These are phyloP conservation scores for Micropterix aruncella DNA, from an alignment of 2,888 invertebrate species.

Conservation along the genomic window DNA sequence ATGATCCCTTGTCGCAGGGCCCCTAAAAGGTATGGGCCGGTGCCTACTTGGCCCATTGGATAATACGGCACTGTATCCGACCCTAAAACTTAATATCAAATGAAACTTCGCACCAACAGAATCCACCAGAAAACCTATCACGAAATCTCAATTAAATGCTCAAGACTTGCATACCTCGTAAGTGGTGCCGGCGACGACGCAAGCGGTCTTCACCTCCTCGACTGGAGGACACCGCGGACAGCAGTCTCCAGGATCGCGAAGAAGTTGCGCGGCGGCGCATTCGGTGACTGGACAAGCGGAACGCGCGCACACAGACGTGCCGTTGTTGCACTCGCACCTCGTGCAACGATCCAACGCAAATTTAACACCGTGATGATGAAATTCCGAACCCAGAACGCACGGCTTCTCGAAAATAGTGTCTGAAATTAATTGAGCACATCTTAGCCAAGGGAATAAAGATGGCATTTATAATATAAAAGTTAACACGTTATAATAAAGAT, in stretches of 20 bases:
- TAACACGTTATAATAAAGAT: no score
- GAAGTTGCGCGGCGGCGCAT: conserved; percentile 60
- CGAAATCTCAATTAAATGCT: no score
- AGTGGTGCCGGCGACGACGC: conserved; percentile 45
- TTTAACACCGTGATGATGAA: conserved; percentile 45
- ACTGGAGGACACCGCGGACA: conserved; percentile 64
- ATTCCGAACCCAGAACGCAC: conserved; percentile 59
- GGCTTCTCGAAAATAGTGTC: conserved; percentile 20
- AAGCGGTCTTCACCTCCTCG: conserved; percentile 54
- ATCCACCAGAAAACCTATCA: no score
- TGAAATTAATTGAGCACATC: conserved; percentile 5
- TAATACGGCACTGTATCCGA: no score
- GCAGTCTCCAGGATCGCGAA: conserved; percentile 50
- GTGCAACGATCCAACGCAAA: conserved; percentile 70
- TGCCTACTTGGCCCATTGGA: no score
- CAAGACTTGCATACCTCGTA: conserved; percentile 63
- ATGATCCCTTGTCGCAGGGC: no score
- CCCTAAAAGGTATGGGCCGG: no score
- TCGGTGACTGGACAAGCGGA: conserved; percentile 83
- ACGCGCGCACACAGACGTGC: conserved; percentile 66
- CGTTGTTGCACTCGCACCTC: conserved; percentile 67
- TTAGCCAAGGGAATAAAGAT: no score
- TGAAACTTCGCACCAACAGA: no score
- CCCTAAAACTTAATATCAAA: no score
- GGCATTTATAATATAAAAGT: no score